Evolutionary conservation across 2,113 vertebrate genomes (phyloP), one percentile per base, ranked within the genome.

Genomic region (Petromus typicus): DNA sequence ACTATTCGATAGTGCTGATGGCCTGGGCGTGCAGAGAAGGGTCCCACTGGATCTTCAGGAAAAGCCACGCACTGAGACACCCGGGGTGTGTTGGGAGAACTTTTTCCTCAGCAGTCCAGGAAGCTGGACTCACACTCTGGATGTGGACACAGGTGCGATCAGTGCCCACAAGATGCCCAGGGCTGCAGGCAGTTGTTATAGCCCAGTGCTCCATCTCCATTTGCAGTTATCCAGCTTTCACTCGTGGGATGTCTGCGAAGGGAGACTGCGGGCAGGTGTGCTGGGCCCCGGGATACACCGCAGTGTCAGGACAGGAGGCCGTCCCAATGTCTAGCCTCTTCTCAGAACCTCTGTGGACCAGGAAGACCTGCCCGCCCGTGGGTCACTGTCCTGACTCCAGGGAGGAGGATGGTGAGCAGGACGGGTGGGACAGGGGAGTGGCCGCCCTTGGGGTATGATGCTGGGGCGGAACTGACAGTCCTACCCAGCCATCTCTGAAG

Each of bases 1-100:
- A 95, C 97, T 98, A 98, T 96, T 97, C 98, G 97, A 97, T 95
- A 95, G 92, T 85, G 96, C 97, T 97, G 97, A 93, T 71, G 94
- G 98, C 80, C 96, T 59, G 86, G 96, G 91, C n/a, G 73, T 85
- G 61, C 94, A 94, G 96, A 98, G 97, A 97, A 92, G 86, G 73
- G 86, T 94, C 89, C 73, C 73, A 86, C 98, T 76, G 57, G 97
- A 96, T 97, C 27, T 13, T 79, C 85, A 86, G 96, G 98, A 97
- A 97, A 61, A 93, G 93, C 56, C 61, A 37, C 96, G 95, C 37
- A 69, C 90, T 98, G 97, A 97, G 96, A 98, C 76, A 96, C 66
- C 63, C 40, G 43, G 56, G 66, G 59, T 54, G 83, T 96, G 30
- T 51, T 83, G 78, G 69, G 18, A 48, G 66, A 59, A 56, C 25